Evolutionary conservation across 2,113 vertebrate species (phyloP).

Genomic region (Tyto alba): DNA sequence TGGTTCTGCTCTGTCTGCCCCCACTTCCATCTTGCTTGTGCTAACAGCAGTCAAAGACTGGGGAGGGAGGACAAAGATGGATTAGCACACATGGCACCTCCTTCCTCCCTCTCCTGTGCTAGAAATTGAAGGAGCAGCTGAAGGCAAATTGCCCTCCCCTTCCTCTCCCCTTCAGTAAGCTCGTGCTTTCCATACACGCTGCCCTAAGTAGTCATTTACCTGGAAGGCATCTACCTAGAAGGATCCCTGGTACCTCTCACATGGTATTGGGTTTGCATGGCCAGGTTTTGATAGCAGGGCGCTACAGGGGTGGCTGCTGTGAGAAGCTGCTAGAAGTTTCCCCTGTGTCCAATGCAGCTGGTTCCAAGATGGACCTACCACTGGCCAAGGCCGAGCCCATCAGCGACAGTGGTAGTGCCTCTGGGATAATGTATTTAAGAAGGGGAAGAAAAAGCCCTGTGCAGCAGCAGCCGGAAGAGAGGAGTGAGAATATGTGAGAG

Average conservation of each 20-base stretch:
- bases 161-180: background rate
- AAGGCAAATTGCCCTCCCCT: background rate
- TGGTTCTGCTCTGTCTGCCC: background rate
- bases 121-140: background rate
- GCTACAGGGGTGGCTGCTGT: background rate
- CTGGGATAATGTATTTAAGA: background rate
- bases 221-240: background rate
- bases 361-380: fast-evolving
- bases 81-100: background rate
- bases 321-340: background rate
- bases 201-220: background rate
- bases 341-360: background rate
- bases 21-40: background rate
- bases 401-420: fast-evolving
- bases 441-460: background rate
- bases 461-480: background rate
- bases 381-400: background rate
- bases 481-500: background rate
- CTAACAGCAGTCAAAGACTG: background rate
- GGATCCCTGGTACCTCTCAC: background rate
- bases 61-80: background rate
- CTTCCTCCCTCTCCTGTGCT: background rate
- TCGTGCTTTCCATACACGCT: background rate
- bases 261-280: background rate
- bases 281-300: background rate